phyloP scores from a whole-genome alignment of 2,888 invertebrate species.

The Metallyticus violacea region DNA sequence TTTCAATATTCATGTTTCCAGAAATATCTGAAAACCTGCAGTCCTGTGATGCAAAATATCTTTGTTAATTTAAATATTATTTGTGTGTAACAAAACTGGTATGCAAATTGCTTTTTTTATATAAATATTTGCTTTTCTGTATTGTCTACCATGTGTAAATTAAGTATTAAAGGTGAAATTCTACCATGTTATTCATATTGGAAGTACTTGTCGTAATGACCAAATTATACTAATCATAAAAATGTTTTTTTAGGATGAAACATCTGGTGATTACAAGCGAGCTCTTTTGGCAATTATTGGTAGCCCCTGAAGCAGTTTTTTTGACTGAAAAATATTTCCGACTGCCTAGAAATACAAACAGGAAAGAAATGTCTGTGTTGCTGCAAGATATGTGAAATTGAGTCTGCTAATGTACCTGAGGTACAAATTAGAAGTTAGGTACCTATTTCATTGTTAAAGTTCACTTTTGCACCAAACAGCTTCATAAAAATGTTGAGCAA shows the following conservation, averaged over 20 bases:
- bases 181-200: too few relatives aligned
- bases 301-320: conserved; percentile 44
- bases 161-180: too few relatives aligned
- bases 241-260: conserved; percentile 54
- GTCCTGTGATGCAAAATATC: too few relatives aligned
- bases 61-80: too few relatives aligned
- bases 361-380: background rate
- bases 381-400: background rate
- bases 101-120: too few relatives aligned
- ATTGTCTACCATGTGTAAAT: too few relatives aligned
- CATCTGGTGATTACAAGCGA: conserved; percentile 64
- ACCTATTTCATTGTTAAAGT: too few relatives aligned
- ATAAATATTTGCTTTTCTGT: too few relatives aligned
- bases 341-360: background rate
- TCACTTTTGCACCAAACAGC: background rate
- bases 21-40: too few relatives aligned
- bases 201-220: too few relatives aligned
- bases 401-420: background rate
- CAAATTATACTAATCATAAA: background rate
- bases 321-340: background rate
- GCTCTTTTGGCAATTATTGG: conserved; percentile 59
- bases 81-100: too few relatives aligned
- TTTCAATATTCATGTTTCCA: too few relatives aligned
- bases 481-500: background rate
- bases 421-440: background rate